Conservation (phyloP, 2,888 invertebrate species). For the Dicyrtoma fusca region DNA sequence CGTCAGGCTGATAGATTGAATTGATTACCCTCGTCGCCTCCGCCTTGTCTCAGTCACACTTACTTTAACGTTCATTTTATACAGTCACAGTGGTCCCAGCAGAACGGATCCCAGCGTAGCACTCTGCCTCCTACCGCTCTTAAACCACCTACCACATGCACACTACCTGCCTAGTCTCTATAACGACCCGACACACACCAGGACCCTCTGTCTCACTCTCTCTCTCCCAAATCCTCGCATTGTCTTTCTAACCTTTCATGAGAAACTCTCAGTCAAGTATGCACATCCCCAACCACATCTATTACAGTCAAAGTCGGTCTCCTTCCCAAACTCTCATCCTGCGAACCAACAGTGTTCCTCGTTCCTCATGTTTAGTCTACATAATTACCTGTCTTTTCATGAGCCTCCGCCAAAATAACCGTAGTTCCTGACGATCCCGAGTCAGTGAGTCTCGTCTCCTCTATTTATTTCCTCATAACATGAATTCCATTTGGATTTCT, state of each 20-base stretch:
- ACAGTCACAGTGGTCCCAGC: conserved; percentile 3
- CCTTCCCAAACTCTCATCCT: too few relatives aligned
- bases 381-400: conserved; percentile 34
- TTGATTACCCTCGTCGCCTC: conserved; percentile 35
- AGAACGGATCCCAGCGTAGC: too few relatives aligned
- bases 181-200: too few relatives aligned
- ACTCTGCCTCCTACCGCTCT: too few relatives aligned
- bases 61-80: conserved; percentile 25
- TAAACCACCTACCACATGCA: too few relatives aligned
- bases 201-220: neutral
- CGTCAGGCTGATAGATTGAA: conserved; percentile 36
- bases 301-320: too few relatives aligned
- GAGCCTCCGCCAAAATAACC: too few relatives aligned
- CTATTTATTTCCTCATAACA: conserved; percentile 19
- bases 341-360: too few relatives aligned
- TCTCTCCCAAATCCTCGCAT: conserved; percentile 17
- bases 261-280: too few relatives aligned
- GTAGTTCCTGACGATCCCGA: too few relatives aligned
- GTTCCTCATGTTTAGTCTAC: conserved; percentile 15
- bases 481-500: conserved; percentile 22
- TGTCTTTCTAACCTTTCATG: conserved; percentile 18
- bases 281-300: too few relatives aligned
- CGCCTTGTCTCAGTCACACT: conserved; percentile 24
- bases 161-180: too few relatives aligned
- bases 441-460: neutral